Evolutionary conservation across 2,113 vertebrate species (phyloP).

Genomic region (Nicator chloris): DNA sequence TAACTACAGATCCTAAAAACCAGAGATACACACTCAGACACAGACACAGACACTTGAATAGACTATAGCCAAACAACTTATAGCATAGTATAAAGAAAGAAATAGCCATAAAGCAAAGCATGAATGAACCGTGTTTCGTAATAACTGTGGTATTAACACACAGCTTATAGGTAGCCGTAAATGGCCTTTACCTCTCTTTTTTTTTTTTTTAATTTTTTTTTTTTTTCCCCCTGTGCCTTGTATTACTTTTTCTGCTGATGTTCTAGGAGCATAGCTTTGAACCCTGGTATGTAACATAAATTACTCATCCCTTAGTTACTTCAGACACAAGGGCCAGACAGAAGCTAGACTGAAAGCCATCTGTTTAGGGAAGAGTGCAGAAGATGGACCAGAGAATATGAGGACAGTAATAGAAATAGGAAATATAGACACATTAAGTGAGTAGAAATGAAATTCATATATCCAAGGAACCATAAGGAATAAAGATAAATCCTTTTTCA

Average conservation of each 20-base stretch:
- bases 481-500: neutral
- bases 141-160: neutral
- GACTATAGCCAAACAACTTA: neutral
- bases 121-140: neutral
- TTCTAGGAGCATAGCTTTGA: neutral
- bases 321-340: neutral
- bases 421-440: neutral
- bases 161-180: neutral
- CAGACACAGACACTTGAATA: neutral
- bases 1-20: neutral
- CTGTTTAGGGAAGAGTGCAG: neutral
- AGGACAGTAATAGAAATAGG: neutral
- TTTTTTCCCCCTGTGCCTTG: neutral
- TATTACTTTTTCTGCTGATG: neutral
- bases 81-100: neutral
- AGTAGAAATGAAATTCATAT: neutral
- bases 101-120: neutral
- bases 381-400: neutral
- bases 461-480: neutral
- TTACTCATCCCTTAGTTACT: neutral
- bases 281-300: neutral
- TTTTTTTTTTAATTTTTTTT: neutral
- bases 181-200: neutral
- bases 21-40: neutral
- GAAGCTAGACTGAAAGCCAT: neutral